These are phyloP conservation scores for Kryptolebias ocellatus DNA, from an alignment of 2,797 vertebrate genomes.

Conservation along the genomic window DNA sequence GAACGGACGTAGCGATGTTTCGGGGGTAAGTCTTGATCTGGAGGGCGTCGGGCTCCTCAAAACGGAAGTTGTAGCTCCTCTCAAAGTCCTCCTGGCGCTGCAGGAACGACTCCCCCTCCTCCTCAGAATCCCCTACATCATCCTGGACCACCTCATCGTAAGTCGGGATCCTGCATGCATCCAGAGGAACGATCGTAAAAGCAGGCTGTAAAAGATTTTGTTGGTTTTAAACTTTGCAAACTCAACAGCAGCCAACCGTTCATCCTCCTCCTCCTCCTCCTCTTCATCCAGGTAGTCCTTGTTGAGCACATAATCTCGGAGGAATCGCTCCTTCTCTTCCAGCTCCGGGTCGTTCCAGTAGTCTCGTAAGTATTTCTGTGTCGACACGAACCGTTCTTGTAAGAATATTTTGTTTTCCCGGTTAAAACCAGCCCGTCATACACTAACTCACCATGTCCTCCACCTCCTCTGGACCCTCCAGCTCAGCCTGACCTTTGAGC, in stretches of 20 bases:
- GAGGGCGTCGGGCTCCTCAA: slow-evolving; percentile 87
- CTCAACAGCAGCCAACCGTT: slow-evolving; percentile 60
- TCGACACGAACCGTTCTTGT: slow-evolving; percentile 17
- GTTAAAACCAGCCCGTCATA: too few species aligned
- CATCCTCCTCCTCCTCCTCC: slow-evolving; percentile 19
- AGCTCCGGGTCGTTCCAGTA: slow-evolving; percentile 89
- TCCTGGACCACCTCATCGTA: slow-evolving; percentile 80
- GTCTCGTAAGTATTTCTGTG: slow-evolving; percentile 85
- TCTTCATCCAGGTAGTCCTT: slow-evolving; percentile 81
- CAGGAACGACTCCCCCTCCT: slow-evolving; percentile 90
- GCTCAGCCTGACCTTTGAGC: slow-evolving; percentile 88
- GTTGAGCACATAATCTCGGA: slow-evolving; percentile 90
- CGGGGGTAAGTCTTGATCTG: slow-evolving; percentile 89
- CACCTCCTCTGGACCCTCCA: slow-evolving; percentile 73
- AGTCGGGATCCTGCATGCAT: slow-evolving; percentile 73
- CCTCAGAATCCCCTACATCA: slow-evolving; percentile 86
- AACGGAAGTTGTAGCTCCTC: slow-evolving; percentile 92
- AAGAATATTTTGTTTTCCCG: neutral
- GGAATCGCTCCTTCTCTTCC: slow-evolving; percentile 88
- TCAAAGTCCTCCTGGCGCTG: slow-evolving; percentile 90
- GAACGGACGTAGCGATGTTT: slow-evolving; percentile 87
- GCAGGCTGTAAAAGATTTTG: neutral
- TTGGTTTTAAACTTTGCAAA: too few species aligned
- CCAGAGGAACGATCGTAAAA: neutral
- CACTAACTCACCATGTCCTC: slow-evolving; percentile 85